Evolutionary conservation across 2,113 vertebrate species (phyloP).

Genomic region (Muntiacus reevesi): DNA sequence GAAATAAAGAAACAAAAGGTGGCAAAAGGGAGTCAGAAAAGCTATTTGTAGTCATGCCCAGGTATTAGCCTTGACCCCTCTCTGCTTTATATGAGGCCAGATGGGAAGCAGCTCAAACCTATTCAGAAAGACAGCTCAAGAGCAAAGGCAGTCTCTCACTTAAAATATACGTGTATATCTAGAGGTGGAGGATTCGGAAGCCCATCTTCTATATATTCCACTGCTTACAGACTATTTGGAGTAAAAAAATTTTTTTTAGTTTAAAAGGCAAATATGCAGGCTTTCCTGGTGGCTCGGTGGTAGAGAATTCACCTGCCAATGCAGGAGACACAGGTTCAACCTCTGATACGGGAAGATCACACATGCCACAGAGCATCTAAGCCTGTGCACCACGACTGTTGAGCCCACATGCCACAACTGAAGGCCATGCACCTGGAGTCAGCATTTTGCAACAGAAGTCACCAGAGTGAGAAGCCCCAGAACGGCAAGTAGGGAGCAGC

Average conservation of each 20-base stretch:
- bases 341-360: neutral
- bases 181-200: neutral
- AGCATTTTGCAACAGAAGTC: neutral
- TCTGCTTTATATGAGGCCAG: neutral
- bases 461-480: neutral
- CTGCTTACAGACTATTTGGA: neutral
- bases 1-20: slow-evolving; percentile 10
- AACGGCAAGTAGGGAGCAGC: neutral
- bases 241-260: neutral
- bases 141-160: neutral
- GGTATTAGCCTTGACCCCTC: neutral
- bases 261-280: slow-evolving; percentile 14
- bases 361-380: neutral
- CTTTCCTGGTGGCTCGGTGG: neutral
- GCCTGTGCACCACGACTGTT: neutral
- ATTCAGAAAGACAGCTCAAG: neutral
- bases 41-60: neutral
- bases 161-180: neutral
- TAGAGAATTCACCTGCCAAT: neutral
- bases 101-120: neutral
- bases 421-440: neutral
- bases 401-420: neutral
- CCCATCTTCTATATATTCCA: neutral
- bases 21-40: neutral
- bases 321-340: neutral